Percentiles rank a stretch among this genome's conserved stretches.
phyloP scores from a whole-genome alignment of 2,797 vertebrate species.

The Phrynocephalus vlangalii region DNA sequence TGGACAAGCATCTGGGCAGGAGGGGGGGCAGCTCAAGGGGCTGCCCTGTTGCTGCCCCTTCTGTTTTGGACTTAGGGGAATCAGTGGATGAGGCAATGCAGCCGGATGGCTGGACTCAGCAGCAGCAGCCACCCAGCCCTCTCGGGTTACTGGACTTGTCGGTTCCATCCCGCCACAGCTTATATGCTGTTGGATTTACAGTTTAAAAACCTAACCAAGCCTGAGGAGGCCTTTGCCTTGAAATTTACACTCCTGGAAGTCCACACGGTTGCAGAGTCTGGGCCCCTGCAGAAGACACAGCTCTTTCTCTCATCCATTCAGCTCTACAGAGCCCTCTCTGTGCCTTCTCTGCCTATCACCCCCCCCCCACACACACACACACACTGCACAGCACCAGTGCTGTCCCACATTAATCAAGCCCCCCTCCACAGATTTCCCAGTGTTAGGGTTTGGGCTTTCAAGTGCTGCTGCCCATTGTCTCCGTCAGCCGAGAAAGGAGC shows the following conservation, averaged over 20 bases:
- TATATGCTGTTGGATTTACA: neutral
- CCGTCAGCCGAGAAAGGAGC: neutral
- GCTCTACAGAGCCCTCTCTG: neutral
- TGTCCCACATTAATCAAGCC: too few relatives aligned
- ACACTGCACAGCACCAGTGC: too few relatives aligned
- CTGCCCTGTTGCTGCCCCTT: neutral
- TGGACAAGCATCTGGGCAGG: neutral
- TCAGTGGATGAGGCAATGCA: too few relatives aligned
- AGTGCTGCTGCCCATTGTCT: neutral
- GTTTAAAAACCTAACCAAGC: neutral
- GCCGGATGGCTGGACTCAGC: too few relatives aligned
- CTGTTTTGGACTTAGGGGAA: too few relatives aligned
- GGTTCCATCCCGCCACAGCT: too few relatives aligned
- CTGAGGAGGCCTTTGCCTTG: accelerated
- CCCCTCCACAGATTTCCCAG: neutral
- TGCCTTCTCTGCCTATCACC: too few relatives aligned
- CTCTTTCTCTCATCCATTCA: neutral
- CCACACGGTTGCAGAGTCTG: too few relatives aligned
- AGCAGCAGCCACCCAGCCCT: neutral
- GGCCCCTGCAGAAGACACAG: too few relatives aligned
- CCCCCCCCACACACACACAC: too few relatives aligned
- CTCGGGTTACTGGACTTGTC: too few relatives aligned
- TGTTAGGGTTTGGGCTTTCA: neutral
- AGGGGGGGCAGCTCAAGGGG: neutral
- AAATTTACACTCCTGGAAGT: accelerated